Conservation (phyloP, 2,797 vertebrate species). For the Buceros bicornis region DNA sequence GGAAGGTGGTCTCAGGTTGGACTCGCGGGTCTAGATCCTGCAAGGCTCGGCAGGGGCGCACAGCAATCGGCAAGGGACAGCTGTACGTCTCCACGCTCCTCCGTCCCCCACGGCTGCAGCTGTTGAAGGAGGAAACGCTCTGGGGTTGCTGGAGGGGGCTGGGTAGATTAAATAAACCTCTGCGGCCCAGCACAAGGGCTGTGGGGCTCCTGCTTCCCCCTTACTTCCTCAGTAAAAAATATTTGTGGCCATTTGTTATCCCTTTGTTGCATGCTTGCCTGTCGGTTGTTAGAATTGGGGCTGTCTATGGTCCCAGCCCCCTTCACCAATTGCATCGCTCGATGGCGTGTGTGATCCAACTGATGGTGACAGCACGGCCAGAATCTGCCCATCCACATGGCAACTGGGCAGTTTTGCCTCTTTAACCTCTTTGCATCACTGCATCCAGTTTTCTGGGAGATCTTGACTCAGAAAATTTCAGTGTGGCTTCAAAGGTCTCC, state of each 20-base stretch:
- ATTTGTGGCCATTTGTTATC: slow-evolving; percentile 42
- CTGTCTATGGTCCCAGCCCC: background rate
- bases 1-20: background rate
- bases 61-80: background rate
- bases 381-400: background rate
- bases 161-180: slow-evolving; percentile 24
- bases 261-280: background rate
- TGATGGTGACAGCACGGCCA: background rate
- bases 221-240: background rate
- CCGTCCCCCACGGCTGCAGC: slow-evolving; percentile 18
- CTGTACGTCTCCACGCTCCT: background rate
- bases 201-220: background rate
- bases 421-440: background rate
- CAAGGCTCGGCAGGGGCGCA: background rate
- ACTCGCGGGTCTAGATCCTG: accelerated
- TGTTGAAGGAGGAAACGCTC: slow-evolving; percentile 46
- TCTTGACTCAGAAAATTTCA: background rate
- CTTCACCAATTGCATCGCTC: background rate
- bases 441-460: background rate
- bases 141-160: background rate
- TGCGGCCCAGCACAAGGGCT: background rate
- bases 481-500: background rate
- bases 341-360: background rate
- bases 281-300: background rate
- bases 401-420: background rate